phyloP scores from a whole-genome alignment of 2,113 vertebrate species.

The Platysternon megacephalum region DNA sequence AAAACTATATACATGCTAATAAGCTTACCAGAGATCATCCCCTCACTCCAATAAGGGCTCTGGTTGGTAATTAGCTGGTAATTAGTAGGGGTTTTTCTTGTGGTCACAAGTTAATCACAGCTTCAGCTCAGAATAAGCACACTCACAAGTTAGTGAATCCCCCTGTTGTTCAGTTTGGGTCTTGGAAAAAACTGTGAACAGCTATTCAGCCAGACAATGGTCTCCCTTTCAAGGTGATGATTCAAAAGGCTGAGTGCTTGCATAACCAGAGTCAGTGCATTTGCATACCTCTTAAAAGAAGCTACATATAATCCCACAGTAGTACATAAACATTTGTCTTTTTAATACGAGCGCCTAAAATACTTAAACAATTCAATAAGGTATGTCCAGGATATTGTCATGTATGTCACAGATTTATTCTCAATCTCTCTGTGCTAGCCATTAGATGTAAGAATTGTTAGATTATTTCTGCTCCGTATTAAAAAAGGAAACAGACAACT shows the following conservation, averaged over 20 bases:
- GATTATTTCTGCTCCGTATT: neutral
- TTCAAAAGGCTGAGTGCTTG: neutral
- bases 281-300: neutral
- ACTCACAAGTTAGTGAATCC: neutral
- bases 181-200: neutral
- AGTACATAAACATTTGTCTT: neutral
- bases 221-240: neutral
- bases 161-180: neutral
- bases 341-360: neutral
- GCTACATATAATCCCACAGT: neutral
- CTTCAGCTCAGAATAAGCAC: neutral
- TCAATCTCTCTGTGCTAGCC: neutral
- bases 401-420: neutral
- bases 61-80: neutral
- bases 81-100: neutral
- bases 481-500: neutral
- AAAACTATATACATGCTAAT: neutral
- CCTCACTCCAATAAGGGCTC: neutral
- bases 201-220: neutral
- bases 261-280: neutral
- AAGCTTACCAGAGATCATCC: neutral
- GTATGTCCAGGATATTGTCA: neutral
- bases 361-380: neutral
- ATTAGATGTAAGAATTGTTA: neutral
- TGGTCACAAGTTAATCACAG: neutral